These are phyloP conservation scores for Nothoprocta perdicaria DNA, from an alignment of 2,113 vertebrate genomes.

Conservation along the genomic window DNA sequence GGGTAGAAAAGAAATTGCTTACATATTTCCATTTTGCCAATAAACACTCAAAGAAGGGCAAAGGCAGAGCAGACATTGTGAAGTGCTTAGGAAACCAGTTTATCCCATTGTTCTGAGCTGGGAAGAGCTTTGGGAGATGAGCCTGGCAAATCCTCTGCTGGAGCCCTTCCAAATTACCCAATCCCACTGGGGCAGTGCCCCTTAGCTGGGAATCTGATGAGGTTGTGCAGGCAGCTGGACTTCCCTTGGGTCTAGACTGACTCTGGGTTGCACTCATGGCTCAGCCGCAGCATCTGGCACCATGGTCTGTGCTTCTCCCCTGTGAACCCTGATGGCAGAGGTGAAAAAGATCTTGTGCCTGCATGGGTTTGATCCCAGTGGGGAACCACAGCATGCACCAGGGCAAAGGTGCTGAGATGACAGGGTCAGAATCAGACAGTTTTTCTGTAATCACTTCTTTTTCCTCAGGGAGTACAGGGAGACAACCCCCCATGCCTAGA, in stretches of 20 bases:
- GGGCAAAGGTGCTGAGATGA: neutral
- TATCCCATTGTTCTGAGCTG: constrained; percentile 22
- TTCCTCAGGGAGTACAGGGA: neutral
- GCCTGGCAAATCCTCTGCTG: neutral
- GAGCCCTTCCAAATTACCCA: neutral
- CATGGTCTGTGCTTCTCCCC: neutral
- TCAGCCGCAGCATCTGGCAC: neutral
- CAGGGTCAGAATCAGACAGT: neutral
- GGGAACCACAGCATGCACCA: neutral
- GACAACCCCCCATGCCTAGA: neutral
- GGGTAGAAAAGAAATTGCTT: neutral
- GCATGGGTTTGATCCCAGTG: neutral
- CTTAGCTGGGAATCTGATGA: neutral
- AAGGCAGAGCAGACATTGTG: neutral
- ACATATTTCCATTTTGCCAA: neutral
- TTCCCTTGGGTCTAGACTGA: constrained; percentile 18
- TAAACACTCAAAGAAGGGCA: neutral
- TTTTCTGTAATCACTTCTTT: neutral
- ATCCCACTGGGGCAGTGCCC: neutral
- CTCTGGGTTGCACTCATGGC: fast-evolving
- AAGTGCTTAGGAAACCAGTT: constrained; percentile 35
- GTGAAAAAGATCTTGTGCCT: neutral
- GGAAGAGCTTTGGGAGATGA: constrained; percentile 7
- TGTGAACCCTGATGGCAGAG: neutral
- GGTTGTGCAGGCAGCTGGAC: constrained; percentile 4